These are phyloP conservation scores for Macrotus californicus DNA, from an alignment of 2,113 vertebrate genomes.

Conservation along the genomic window DNA sequence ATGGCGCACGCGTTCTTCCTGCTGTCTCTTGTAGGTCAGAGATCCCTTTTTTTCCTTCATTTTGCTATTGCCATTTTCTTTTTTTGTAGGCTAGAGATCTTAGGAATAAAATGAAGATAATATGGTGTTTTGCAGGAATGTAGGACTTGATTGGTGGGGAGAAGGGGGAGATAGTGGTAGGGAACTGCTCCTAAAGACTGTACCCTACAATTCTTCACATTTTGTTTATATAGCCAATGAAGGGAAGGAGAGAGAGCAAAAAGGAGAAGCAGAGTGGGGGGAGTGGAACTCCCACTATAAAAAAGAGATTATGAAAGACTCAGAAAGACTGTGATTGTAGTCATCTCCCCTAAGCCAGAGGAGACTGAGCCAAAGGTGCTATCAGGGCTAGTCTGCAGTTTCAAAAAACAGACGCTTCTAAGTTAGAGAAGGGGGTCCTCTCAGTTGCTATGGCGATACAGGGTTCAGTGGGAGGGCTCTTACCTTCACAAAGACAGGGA, in stretches of 20 bases:
- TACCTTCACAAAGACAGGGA: background rate
- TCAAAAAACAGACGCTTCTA: background rate
- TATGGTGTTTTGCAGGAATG: background rate
- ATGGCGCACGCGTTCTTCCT: background rate
- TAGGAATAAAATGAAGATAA: background rate
- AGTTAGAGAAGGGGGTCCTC: background rate
- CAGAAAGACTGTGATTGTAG: background rate
- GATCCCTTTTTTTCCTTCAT: background rate
- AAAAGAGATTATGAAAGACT: background rate
- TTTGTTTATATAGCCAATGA: background rate
- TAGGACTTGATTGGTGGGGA: background rate
- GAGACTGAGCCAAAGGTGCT: background rate
- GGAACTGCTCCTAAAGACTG: background rate
- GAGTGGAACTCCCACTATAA: no score
- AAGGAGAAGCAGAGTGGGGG: background rate
- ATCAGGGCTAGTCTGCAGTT: background rate
- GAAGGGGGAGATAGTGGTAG: background rate
- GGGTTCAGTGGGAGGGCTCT: background rate
- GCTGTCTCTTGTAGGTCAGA: background rate
- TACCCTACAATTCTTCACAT: background rate
- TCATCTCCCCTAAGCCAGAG: background rate
- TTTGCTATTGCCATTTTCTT: background rate
- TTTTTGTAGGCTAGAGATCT: background rate
- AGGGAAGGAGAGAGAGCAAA: background rate
- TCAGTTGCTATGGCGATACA: background rate